phyloP scores from a whole-genome alignment of 92 coral and sea anemone species.

The Heteractis magnifica region DNA sequence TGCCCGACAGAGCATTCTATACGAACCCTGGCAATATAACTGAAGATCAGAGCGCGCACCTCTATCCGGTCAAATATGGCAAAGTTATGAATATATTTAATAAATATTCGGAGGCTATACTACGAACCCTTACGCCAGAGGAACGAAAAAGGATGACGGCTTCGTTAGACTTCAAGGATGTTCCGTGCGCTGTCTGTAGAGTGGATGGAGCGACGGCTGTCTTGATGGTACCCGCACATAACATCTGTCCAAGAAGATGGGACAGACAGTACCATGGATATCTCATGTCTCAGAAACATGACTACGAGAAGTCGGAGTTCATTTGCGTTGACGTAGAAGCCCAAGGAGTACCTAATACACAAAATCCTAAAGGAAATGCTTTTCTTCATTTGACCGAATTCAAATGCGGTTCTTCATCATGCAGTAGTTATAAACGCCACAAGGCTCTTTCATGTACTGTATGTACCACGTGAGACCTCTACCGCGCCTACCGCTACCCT shows the following conservation, averaged over 20 bases:
- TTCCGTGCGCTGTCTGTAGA: conserved; percentile 63
- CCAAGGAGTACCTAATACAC: conserved; percentile 42
- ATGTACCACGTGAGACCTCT: conserved; percentile 39
- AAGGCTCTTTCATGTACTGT: conserved; percentile 39
- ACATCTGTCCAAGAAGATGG: conserved; percentile 50
- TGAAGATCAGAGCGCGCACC: conserved; percentile 38
- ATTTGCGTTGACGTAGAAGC: conserved; percentile 74
- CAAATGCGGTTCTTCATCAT: conserved; percentile 23
- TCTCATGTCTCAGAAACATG: conserved; percentile 66
- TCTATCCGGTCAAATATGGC: conserved; percentile 69
- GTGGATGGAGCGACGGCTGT: conserved; percentile 39
- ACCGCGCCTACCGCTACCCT: conserved; percentile 11
- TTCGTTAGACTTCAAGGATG: conserved; percentile 39
- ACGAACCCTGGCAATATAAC: conserved; percentile 28
- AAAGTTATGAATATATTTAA: conserved; percentile 13
- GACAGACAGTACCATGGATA: conserved; percentile 63
- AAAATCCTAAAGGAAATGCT: conserved; percentile 7
- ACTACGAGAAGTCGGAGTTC: conserved; percentile 55
- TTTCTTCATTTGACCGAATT: conserved; percentile 39
- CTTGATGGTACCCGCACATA: conserved; percentile 51
- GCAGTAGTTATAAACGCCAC: neutral
- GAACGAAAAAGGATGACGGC: neutral
- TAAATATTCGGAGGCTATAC: neutral
- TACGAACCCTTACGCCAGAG: neutral
- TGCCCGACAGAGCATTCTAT: conserved; percentile 35